A percentile compares a stretch with the other conserved stretches of the same genome.
Evolutionary conservation across 1,140 invertebrate species (phyloP).

Genomic region (Euura lappo): DNA sequence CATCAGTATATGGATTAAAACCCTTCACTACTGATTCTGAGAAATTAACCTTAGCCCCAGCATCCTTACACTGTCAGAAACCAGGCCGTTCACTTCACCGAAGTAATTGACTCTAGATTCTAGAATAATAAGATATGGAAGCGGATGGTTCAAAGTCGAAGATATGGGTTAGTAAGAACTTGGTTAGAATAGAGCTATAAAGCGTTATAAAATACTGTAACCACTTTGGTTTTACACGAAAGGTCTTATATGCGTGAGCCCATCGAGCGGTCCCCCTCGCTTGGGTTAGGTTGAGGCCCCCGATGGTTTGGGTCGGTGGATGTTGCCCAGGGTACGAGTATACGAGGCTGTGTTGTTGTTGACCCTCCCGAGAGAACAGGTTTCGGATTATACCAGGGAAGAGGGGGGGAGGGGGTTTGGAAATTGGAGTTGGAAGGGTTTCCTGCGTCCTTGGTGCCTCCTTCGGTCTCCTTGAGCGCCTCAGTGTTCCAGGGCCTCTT

Average conservation of each 20-base stretch:
- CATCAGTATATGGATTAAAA: no score
- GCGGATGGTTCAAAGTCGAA: no score
- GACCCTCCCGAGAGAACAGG: background rate
- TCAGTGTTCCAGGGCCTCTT: background rate
- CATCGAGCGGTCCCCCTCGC: background rate
- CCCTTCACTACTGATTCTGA: no score
- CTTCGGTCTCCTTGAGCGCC: background rate
- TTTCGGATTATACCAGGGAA: background rate
- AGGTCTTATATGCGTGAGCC: background rate
- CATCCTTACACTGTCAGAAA: no score
- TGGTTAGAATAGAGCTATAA: background rate
- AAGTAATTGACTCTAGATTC: no score
- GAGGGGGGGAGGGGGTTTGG: background rate
- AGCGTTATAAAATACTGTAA: background rate
- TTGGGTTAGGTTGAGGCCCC: background rate
- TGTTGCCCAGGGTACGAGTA: no score
- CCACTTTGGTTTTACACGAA: background rate
- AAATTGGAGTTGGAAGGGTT: conserved; percentile 7
- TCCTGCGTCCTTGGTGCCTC: background rate
- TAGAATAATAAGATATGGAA: no score
- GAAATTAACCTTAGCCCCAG: no score
- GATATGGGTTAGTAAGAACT: no score
- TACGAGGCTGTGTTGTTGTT: background rate
- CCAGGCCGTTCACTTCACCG: no score
- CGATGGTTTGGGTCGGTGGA: background rate